Evolutionary conservation across 2,888 invertebrate species (phyloP).

Genomic region (Macrosoma leucophasiata): DNA sequence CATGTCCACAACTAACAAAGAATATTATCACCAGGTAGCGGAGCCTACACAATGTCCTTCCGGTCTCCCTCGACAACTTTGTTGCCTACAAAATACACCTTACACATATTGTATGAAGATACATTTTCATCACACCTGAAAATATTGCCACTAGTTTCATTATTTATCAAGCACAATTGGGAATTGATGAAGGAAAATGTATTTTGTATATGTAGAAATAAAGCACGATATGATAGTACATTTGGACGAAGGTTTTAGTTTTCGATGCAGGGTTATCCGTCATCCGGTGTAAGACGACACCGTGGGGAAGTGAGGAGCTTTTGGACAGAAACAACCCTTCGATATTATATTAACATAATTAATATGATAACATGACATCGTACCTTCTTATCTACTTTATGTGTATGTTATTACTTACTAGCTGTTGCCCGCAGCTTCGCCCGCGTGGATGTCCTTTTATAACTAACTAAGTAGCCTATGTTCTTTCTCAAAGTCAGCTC

Average conservation of each 20-base stretch:
- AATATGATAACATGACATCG: slow-evolving; percentile 16
- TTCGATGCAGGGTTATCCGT: slow-evolving; percentile 51
- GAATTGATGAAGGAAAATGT: no score
- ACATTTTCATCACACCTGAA: no score
- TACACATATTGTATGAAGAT: no score
- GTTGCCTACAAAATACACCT: slow-evolving; percentile 26
- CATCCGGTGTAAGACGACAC: slow-evolving; percentile 68
- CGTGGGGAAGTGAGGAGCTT: slow-evolving; percentile 61
- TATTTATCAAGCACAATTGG: no score
- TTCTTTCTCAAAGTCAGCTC: no score
- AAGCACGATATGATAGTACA: no score
- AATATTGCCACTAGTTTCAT: no score
- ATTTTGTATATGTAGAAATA: no score
- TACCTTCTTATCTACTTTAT: slow-evolving; percentile 13
- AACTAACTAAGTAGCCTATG: no score
- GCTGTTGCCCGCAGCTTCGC: no score
- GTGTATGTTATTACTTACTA: no score
- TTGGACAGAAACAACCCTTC: slow-evolving; percentile 39
- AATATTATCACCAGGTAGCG: slow-evolving; percentile 71
- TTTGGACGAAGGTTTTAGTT: slow-evolving; percentile 39
- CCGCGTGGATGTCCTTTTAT: no score
- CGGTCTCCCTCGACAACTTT: slow-evolving; percentile 46
- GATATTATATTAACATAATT: slow-evolving; percentile 33
- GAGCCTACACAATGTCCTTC: slow-evolving; percentile 65
- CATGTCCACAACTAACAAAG: slow-evolving; percentile 52